Evolutionary conservation across 2,888 invertebrate genomes (phyloP), one percentile per base, ranked within the genome.

Genomic region (Petrolisthes cinctipes): DNA sequence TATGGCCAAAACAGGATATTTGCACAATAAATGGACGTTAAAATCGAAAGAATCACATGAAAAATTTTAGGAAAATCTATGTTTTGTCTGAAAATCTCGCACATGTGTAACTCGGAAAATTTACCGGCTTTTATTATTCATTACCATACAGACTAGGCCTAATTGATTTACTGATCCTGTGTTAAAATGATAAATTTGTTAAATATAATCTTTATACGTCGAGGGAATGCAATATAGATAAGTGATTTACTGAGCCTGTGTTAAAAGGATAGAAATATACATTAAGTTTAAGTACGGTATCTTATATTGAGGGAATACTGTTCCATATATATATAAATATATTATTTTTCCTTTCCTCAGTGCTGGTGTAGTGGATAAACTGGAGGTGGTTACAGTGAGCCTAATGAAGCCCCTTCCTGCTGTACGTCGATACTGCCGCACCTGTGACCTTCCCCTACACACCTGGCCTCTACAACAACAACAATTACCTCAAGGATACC

Each of bases 311-410:
- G 37, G 37, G 37, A 37, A 37, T 37, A 17, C 20, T n/a, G 20
- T 20, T 20, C 9, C 9, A 9, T 75, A 20, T 20, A 20, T 20
- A 20, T 37, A 2, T 37, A 37, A 1, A 37, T 37, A 37, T 37
- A 37, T 37, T 37, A 37, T 37, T 37, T 37, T 11, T 61, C 61
- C 5, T 37, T 61, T 61, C 37, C 61, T 17, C 81, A 88, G 56
- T 84, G 88, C 88, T 20, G 83, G 81, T 14, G 53, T 89, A 20
- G 73, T 90, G n/a, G 85, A 75, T 20, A 80, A 83, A 66, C 71
- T 90, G 20, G 86, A 90, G 80, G 86, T 90, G 54, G 82, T 90
- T 6, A 84, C 90, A 53, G 75, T 57, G n/a, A 17, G 53, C 4
- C 61, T 82, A 73, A 88, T 82, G 75, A 85, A 85, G 66, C 80